A percentile compares a stretch with the other conserved stretches of the same genome.
These are phyloP conservation scores for Clarias laeviceps DNA, from an alignment of 2,797 vertebrate species.

Conservation along the genomic window DNA sequence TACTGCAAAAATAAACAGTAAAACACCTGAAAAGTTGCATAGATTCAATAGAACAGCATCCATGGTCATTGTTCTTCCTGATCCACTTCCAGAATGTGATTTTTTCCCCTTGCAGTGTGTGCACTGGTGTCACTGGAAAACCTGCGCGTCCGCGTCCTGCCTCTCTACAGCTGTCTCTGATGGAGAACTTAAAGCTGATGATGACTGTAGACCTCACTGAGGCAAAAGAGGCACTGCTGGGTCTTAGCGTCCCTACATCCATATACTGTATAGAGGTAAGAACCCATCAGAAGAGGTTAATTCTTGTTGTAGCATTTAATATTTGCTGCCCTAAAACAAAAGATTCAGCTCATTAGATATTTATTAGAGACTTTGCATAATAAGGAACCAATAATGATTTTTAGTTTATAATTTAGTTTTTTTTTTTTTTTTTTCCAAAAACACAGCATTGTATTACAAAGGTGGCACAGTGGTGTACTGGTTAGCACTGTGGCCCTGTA, in stretches of 20 bases:
- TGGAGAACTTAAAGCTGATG: slow-evolving; percentile 67
- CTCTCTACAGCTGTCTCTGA: slow-evolving; percentile 53
- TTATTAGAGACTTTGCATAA: neutral
- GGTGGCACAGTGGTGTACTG: too few species aligned
- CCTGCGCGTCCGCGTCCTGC: slow-evolving; percentile 35
- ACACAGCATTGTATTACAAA: too few species aligned
- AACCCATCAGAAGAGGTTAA: neutral
- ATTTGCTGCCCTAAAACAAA: neutral
- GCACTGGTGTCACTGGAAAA: slow-evolving; percentile 43
- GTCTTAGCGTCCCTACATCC: slow-evolving; percentile 73
- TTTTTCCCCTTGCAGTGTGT: slow-evolving; percentile 20
- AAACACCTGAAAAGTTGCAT: slow-evolving; percentile 42
- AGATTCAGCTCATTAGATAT: neutral
- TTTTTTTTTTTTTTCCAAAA: too few species aligned
- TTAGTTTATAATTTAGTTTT: too few species aligned
- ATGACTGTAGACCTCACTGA: slow-evolving; percentile 61
- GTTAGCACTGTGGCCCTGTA: too few species aligned
- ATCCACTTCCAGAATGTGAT: slow-evolving; percentile 31
- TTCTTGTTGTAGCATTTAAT: neutral
- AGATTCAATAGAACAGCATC: slow-evolving; percentile 7
- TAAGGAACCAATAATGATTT: neutral
- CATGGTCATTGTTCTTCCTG: slow-evolving; percentile 9
- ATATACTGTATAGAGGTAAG: neutral
- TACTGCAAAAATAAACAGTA: neutral
- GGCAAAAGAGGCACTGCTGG: slow-evolving; percentile 65